phyloP scores from a whole-genome alignment of 2,888 invertebrate genomes.

The Pristionchus entomophagus region DNA sequence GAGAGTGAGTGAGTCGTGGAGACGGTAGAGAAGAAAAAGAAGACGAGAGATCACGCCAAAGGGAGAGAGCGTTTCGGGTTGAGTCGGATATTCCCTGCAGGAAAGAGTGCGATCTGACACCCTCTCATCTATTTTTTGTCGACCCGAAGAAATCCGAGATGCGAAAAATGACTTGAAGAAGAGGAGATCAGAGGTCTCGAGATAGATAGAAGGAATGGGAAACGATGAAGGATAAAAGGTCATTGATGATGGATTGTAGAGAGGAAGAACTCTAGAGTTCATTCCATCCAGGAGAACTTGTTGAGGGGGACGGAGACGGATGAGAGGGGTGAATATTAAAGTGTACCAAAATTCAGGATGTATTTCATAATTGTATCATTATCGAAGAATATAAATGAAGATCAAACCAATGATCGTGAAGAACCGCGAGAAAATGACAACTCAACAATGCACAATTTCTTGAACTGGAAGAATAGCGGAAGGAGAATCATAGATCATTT shows the following conservation, averaged over 20 bases:
- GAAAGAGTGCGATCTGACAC: constrained; percentile 21
- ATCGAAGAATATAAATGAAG: no score
- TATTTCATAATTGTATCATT: no score
- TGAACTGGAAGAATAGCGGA: no score
- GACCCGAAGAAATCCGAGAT: background rate
- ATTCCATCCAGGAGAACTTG: no score
- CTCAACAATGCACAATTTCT: no score
- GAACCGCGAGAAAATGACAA: no score
- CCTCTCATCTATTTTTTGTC: constrained; percentile 18
- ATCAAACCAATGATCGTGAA: no score
- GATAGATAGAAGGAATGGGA: background rate
- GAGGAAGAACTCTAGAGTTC: no score
- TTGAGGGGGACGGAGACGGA: no score
- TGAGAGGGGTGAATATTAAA: no score
- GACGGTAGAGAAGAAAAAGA: background rate
- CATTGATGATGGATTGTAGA: background rate
- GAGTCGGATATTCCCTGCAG: constrained; percentile 4
- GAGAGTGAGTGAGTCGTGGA: constrained; percentile 19
- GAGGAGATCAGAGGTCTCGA: background rate
- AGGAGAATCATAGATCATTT: no score
- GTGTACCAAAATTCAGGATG: no score
- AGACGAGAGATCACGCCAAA: background rate
- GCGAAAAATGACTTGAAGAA: background rate
- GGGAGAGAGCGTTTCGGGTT: background rate
- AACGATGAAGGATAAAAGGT: background rate